These are phyloP conservation scores for Acrocephalus scirpaceus DNA, from an alignment of 2,797 vertebrate genomes.

Conservation along the genomic window DNA sequence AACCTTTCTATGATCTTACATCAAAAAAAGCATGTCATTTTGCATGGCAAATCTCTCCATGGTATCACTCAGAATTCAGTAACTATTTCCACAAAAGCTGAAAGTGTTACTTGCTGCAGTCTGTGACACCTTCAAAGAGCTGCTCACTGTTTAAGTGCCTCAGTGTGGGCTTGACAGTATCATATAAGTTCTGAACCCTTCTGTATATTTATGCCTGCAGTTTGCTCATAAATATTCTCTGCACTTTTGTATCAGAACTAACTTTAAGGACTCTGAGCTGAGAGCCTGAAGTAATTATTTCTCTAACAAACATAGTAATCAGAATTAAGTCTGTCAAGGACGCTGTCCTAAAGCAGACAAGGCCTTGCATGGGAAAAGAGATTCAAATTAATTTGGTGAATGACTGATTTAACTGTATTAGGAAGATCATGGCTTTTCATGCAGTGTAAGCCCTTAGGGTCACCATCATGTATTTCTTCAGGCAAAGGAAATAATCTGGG, in stretches of 20 bases:
- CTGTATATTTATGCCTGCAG: background rate
- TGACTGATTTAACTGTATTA: background rate
- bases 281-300: background rate
- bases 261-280: background rate
- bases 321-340: background rate
- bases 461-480: background rate
- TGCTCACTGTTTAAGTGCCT: background rate
- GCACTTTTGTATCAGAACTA: background rate
- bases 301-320: background rate
- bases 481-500: background rate
- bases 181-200: background rate
- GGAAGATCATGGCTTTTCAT: background rate
- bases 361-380: background rate
- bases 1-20: background rate
- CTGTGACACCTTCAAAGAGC: background rate
- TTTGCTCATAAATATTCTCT: background rate
- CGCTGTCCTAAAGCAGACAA: background rate
- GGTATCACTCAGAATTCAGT: background rate
- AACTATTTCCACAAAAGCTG: background rate
- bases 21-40: background rate
- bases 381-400: background rate
- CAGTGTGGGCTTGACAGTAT: fast-evolving
- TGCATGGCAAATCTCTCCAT: background rate
- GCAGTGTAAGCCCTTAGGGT: background rate
- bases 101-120: background rate